These are phyloP conservation scores for Lepidocyrtinus sp. DNA, from an alignment of 2,888 invertebrate genomes.

Conservation along the genomic window DNA sequence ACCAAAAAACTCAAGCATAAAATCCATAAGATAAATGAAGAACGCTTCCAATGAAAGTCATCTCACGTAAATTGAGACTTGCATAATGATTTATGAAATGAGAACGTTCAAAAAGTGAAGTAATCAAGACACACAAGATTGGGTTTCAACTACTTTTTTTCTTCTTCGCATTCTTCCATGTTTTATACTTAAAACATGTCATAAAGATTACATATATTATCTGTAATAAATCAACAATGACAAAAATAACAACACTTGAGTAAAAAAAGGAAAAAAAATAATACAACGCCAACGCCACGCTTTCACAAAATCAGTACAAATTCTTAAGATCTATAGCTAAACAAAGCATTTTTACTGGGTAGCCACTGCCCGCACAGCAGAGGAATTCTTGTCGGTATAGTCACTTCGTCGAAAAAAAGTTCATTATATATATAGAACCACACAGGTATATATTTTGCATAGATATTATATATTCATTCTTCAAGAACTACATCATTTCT, in stretches of 20 bases:
- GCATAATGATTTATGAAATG: too few relatives aligned
- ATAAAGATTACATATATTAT: conserved; percentile 19
- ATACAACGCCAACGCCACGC: too few relatives aligned
- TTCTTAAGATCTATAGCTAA: conserved; percentile 21
- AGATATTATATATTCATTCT: neutral
- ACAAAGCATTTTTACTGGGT: conserved; percentile 2
- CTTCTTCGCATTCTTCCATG: conserved; percentile 48
- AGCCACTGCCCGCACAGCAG: neutral
- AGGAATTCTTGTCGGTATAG: too few relatives aligned
- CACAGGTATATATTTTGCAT: conserved; percentile 4
- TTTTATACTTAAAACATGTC: conserved; percentile 33
- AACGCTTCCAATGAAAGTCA: too few relatives aligned
- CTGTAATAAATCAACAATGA: neutral
- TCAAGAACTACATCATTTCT: neutral
- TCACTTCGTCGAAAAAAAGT: conserved; percentile 6
- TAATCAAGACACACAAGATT: neutral
- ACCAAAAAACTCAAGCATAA: too few relatives aligned
- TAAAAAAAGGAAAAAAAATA: conserved; percentile 45
- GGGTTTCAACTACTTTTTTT: conserved; percentile 19
- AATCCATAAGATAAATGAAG: too few relatives aligned
- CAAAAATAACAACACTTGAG: conserved; percentile 42
- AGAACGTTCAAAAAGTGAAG: neutral
- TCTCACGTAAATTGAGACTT: too few relatives aligned
- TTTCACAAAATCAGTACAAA: conserved; percentile 31
- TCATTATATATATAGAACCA: conserved; percentile 5